phyloP scores from a whole-genome alignment of 1,140 invertebrate genomes.

The Halotydeus destructor region DNA sequence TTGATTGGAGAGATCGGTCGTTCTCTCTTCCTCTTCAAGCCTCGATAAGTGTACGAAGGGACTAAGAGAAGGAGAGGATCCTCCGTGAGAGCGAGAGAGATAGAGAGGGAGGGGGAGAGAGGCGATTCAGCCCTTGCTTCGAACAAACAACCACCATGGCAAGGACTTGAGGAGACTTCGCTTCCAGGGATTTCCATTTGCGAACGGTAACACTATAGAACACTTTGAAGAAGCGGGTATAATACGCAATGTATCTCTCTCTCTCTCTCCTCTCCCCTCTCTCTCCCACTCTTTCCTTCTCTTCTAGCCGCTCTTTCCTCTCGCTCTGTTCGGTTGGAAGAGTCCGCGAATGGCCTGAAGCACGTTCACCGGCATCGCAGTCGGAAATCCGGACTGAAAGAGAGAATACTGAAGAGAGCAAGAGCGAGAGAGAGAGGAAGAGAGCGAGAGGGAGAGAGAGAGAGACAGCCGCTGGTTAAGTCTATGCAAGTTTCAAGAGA shows the following conservation, averaged over 20 bases:
- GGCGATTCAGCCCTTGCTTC: too few species aligned
- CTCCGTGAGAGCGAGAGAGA: too few species aligned
- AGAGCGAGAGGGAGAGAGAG: background rate
- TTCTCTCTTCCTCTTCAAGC: too few species aligned
- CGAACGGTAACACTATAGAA: background rate
- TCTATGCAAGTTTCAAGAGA: too few species aligned
- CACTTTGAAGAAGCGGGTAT: background rate
- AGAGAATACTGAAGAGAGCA: slow-evolving; percentile 2
- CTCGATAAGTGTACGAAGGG: too few species aligned
- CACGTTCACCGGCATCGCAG: background rate
- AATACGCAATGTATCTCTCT: background rate
- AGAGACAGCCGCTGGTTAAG: too few species aligned
- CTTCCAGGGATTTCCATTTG: too few species aligned
- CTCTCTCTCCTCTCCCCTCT: background rate
- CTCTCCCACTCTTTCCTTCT: background rate
- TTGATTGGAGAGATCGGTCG: too few species aligned
- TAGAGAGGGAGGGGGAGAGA: too few species aligned
- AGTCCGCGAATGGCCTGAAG: background rate
- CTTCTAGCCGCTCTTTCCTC: background rate
- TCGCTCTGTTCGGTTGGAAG: background rate
- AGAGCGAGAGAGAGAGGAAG: background rate
- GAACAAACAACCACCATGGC: too few species aligned
- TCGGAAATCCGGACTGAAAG: slow-evolving; percentile 6
- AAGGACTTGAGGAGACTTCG: too few species aligned
- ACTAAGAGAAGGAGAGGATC: too few species aligned